Percentiles rank a stretch among this genome's conserved stretches.
These are phyloP conservation scores for Lampris megalopsis DNA, from an alignment of 2,113 vertebrate genomes.

Conservation along the genomic window DNA sequence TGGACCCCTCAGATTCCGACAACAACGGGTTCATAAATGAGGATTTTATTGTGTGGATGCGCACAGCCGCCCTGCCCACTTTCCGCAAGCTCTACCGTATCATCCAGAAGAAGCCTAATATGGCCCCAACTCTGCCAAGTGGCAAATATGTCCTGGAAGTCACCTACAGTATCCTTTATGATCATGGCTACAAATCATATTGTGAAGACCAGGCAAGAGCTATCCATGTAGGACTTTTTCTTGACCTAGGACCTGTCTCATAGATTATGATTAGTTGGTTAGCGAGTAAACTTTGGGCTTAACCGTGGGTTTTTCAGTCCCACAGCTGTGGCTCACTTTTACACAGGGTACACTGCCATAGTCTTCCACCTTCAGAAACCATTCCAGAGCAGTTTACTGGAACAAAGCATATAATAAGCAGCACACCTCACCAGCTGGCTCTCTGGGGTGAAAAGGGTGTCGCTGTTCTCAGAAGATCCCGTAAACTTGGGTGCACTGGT, in stretches of 20 bases:
- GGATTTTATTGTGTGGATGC: slow-evolving; percentile 99
- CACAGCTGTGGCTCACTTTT: too few species aligned
- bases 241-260: neutral
- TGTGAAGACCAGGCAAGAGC: neutral
- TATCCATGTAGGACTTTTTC: neutral
- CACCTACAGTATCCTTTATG: slow-evolving; percentile 97
- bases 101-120: slow-evolving; percentile 85
- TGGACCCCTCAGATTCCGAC: slow-evolving; percentile 83
- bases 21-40: slow-evolving; percentile 99
- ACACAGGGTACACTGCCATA: too few species aligned
- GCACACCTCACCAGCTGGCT: too few species aligned
- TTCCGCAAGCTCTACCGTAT: slow-evolving; percentile 98
- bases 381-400: too few species aligned
- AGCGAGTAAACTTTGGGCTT: too few species aligned
- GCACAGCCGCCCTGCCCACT: slow-evolving; percentile 94
- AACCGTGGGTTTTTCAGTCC: too few species aligned
- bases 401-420: too few species aligned
- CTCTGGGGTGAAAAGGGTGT: too few species aligned
- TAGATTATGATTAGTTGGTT: too few species aligned
- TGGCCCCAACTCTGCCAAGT: slow-evolving; percentile 87
- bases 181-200: neutral
- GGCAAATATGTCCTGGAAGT: slow-evolving; percentile 90
- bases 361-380: too few species aligned
- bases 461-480: too few species aligned
- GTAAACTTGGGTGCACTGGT: too few species aligned